Base-by-base conservation (phyloP, 2,797 vertebrate genomes). In the Falco naumanni region DNA sequence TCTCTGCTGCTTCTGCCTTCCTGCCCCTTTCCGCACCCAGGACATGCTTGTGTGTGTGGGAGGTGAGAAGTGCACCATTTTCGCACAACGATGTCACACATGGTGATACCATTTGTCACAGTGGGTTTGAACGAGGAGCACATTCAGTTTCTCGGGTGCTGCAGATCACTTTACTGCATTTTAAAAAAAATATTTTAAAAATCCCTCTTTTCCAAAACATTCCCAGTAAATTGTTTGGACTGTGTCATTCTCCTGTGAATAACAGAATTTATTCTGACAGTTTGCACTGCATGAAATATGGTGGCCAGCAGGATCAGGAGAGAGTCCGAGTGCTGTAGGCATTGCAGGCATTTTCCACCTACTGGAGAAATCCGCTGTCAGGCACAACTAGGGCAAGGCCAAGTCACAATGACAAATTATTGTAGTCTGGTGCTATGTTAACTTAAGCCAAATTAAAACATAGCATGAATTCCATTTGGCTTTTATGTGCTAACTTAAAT, bases 371-470 rank as follows among this genome's bases (percentile, higher is more conserved):
- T 45, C 25, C 10, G 5, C 34, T 39, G 14, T 43, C 18, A 6
- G 13, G 17, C 16, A 53, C 43, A 41, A 53, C 31, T 41, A 68
- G 77, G 34, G 22, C 16, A 48, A 56, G 12, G 17, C 16, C 43
- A 45, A 45, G 43, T 45, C 43, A 45, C 43, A 76, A 60, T 82
- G 20, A 11, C 48, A 19, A 81, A 84, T 83, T 94, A 39, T 26
- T 75, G 10, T 69, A 54, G 66, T 78, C 61, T 75, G 26, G 29
- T 45, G 15, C 21, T 77, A 19, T 29, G 25, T 63, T 88, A 68
- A 78, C 78, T 76, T 59, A 81, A 91, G 17, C 16, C 43, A 79
- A 89, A 89, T 65, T 65, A 72, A 88, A 95, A 25, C 17, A 33
- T 78, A 43, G 13, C 7, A 26, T 75, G 76, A 74, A 69, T 85